Evolutionary conservation across 2,113 vertebrate genomes (phyloP).

Genomic region (Cavia porcellus): DNA sequence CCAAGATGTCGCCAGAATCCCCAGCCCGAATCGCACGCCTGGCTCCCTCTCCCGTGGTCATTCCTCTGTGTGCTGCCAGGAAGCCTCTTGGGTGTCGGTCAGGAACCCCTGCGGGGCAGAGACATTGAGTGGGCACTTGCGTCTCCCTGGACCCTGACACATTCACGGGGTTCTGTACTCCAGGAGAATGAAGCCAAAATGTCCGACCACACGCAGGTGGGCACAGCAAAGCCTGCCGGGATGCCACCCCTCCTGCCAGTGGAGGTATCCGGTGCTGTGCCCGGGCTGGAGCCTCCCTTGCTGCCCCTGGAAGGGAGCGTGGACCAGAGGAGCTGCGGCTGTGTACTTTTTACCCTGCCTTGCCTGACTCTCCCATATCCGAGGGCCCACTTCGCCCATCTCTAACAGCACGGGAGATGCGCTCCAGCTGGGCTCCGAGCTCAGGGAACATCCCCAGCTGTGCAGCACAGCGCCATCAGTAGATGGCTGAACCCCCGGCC

Average conservation of each 20-base stretch:
- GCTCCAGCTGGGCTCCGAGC: rapidly evolving
- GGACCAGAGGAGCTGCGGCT: rapidly evolving
- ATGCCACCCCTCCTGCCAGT: neutral
- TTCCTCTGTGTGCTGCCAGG: rapidly evolving
- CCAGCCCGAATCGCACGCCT: rapidly evolving
- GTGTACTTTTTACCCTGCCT: neutral
- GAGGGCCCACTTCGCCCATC: neutral
- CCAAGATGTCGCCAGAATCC: neutral
- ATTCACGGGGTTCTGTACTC: rapidly evolving
- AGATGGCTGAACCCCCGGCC: rapidly evolving
- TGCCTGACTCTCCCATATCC: neutral
- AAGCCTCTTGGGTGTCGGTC: too few relatives aligned
- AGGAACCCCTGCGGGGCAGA: neutral
- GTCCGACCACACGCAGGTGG: rapidly evolving
- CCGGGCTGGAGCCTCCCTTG: neutral
- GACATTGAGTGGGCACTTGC: rapidly evolving
- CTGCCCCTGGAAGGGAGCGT: neutral
- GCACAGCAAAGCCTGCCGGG: rapidly evolving
- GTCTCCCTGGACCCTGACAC: rapidly evolving
- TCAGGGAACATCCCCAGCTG: too few relatives aligned
- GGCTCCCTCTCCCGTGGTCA: rapidly evolving
- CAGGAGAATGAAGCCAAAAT: neutral
- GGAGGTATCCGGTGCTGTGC: rapidly evolving
- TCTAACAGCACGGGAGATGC: rapidly evolving
- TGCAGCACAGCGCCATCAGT: rapidly evolving